A percentile compares a stretch with the other conserved stretches of the same genome.
These are phyloP conservation scores for Lordiphosa andalusiaca DNA, from an alignment of 2,888 invertebrate species.

Conservation along the genomic window DNA sequence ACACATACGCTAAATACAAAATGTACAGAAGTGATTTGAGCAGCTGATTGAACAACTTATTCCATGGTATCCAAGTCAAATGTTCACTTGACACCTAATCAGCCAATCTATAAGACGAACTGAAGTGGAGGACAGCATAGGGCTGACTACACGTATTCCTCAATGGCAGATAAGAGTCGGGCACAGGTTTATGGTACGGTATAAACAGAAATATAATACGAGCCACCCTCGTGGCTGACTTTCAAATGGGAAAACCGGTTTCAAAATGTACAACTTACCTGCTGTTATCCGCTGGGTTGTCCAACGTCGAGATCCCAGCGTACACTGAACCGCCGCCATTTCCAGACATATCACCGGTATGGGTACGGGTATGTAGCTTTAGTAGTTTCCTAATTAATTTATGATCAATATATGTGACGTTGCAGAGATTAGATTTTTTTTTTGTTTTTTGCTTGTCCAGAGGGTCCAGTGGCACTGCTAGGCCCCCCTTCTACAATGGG, in stretches of 20 bases:
- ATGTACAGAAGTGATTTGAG: too few relatives aligned
- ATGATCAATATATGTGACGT: conserved; percentile 46
- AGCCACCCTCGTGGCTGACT: background rate
- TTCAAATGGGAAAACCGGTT: too few relatives aligned
- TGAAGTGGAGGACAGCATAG: too few relatives aligned
- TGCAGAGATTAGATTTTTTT: conserved; percentile 47
- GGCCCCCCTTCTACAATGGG: conserved; percentile 22
- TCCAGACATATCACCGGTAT: conserved; percentile 18
- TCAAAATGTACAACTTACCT: conserved; percentile 39
- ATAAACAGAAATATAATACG: background rate
- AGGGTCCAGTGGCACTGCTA: conserved; percentile 10
- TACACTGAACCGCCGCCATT: conserved; percentile 49
- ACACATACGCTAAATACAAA: too few relatives aligned
- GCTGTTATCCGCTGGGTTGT: conserved; percentile 44
- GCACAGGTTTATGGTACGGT: background rate
- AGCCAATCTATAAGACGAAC: conserved; percentile 26
- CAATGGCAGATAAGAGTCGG: conserved; percentile 28
- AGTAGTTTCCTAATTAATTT: conserved; percentile 45
- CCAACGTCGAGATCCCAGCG: conserved; percentile 58
- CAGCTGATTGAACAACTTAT: too few relatives aligned
- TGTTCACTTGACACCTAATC: conserved; percentile 42
- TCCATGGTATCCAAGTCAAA: too few relatives aligned
- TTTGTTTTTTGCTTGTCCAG: conserved; percentile 29
- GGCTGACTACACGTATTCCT: conserved; percentile 41
- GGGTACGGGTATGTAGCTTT: conserved; percentile 7